phyloP scores from a whole-genome alignment of 2,113 vertebrate genomes.

The Carassius gibelio region DNA sequence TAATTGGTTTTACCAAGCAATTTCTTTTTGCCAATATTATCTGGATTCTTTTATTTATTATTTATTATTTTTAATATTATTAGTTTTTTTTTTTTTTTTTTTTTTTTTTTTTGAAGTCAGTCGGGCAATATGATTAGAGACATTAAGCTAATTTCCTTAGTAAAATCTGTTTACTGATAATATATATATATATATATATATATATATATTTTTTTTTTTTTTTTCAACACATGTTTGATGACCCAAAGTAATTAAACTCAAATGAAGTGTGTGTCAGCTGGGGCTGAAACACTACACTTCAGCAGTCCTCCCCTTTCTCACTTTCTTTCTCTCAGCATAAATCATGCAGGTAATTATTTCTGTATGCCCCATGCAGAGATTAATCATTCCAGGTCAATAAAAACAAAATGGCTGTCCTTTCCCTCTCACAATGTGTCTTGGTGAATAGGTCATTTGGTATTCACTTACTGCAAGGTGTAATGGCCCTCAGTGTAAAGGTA shows the following conservation, averaged over 20 bases:
- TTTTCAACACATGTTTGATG: background rate
- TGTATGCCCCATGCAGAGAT: slow-evolving; percentile 57
- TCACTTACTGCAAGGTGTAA: slow-evolving; percentile 62
- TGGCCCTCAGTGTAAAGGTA: slow-evolving; percentile 41
- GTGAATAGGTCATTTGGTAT: slow-evolving; percentile 56
- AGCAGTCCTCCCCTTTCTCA: slow-evolving; percentile 44
- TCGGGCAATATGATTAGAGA: slow-evolving; percentile 60
- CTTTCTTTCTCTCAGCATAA: slow-evolving; percentile 54
- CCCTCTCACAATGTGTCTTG: slow-evolving; percentile 38
- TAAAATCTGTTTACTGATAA: background rate
- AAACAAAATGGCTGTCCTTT: slow-evolving; percentile 68
- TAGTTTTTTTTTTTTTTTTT: background rate
- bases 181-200: too few species aligned
- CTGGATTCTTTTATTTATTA: slow-evolving; percentile 26
- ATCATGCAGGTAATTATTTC: slow-evolving; percentile 64
- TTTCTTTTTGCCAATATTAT: slow-evolving; percentile 61
- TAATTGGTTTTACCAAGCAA: slow-evolving; percentile 68
- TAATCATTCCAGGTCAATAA: slow-evolving; percentile 69
- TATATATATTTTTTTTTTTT: too few species aligned
- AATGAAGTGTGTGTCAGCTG: slow-evolving; percentile 47
- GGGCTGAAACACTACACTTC: slow-evolving; percentile 49
- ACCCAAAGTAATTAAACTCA: slow-evolving; percentile 55
- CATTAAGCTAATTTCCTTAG: slow-evolving; percentile 47
- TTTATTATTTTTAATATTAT: background rate
- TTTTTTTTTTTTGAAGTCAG: slow-evolving; percentile 30